Conservation (phyloP, 2,888 invertebrate species). For the Campoplex capitator region DNA sequence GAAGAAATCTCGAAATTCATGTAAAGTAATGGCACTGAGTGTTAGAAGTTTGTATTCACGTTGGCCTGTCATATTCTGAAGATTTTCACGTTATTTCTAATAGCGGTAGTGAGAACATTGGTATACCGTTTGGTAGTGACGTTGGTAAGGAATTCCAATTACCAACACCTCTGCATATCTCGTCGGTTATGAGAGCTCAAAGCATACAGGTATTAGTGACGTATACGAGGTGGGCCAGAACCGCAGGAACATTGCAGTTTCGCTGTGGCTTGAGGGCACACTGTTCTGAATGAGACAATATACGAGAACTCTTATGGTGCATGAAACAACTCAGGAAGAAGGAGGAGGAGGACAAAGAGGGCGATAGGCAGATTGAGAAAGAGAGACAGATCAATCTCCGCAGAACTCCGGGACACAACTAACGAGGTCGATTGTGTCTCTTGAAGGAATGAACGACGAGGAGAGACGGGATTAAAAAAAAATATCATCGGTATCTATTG, state of each 20-base stretch:
- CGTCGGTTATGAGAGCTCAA: conserved; percentile 33
- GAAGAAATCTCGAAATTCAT: not conserved
- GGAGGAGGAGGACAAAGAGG: not conserved
- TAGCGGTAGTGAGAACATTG: not conserved
- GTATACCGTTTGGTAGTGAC: conserved; percentile 13
- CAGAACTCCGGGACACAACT: conserved; percentile 43
- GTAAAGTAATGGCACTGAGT: not conserved
- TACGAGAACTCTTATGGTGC: conserved; percentile 24
- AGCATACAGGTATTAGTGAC: not conserved
- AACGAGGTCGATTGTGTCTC: conserved; percentile 63
- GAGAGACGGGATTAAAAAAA: conserved; percentile 44
- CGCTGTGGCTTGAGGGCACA: conserved; percentile 16
- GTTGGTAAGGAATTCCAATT: conserved; percentile 33
- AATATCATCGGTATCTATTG: conserved; percentile 29
- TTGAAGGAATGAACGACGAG: conserved; percentile 45
- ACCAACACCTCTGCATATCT: conserved; percentile 22
- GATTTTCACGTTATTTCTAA: conserved; percentile 1
- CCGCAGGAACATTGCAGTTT: conserved; percentile 15
- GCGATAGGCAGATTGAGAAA: not conserved
- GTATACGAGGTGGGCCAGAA: not conserved
- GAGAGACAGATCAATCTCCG: conserved; percentile 7
- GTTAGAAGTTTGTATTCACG: not conserved
- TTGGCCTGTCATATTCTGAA: not conserved
- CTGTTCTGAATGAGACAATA: conserved; percentile 22
- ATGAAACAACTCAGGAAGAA: conserved; percentile 24